Percentiles rank a stretch among this genome's conserved stretches.
phyloP scores from a whole-genome alignment of 2,797 vertebrate genomes.

The Chelidonichthys spinosus region DNA sequence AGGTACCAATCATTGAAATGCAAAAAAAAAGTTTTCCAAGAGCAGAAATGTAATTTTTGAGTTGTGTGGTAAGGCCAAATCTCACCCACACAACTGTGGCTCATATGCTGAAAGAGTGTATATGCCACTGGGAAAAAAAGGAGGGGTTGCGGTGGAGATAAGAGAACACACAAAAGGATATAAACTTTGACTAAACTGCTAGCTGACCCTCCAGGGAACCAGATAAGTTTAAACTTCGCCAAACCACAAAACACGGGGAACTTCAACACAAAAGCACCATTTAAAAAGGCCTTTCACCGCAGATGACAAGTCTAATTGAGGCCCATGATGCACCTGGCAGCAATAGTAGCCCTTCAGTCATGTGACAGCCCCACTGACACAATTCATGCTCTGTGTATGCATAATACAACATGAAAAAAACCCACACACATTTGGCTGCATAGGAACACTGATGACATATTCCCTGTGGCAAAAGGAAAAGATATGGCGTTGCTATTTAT shows the following conservation, averaged over 20 bases:
- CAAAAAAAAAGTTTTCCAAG: conserved; percentile 40
- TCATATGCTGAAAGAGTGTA: conserved; percentile 26
- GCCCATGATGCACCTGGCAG: conserved; percentile 55
- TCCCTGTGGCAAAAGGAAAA: conserved; percentile 9
- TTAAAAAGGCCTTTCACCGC: conserved; percentile 57
- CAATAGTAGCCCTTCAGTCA: conserved; percentile 36
- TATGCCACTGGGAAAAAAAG: conserved; percentile 37
- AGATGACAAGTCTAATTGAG: conserved; percentile 50
- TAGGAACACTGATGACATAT: neutral
- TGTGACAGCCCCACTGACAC: conserved; percentile 27
- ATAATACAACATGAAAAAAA: conserved; percentile 4
- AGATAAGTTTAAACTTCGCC: conserved; percentile 52
- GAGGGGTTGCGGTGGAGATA: conserved; percentile 2
- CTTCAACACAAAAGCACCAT: conserved; percentile 62
- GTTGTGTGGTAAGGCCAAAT: conserved; percentile 30
- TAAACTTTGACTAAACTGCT: conserved; percentile 52
- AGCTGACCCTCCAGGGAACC: conserved; percentile 44
- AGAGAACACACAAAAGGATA: conserved; percentile 40
- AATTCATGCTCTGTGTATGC: conserved; percentile 24
- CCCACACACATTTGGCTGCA: neutral
- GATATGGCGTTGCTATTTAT: neutral
- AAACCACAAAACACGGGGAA: conserved; percentile 52
- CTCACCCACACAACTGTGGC: conserved; percentile 26
- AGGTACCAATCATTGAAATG: conserved; percentile 19
- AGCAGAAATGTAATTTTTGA: conserved; percentile 43